Conservation (phyloP, 2,113 vertebrate genomes). For the Clinocottus analis region DNA sequence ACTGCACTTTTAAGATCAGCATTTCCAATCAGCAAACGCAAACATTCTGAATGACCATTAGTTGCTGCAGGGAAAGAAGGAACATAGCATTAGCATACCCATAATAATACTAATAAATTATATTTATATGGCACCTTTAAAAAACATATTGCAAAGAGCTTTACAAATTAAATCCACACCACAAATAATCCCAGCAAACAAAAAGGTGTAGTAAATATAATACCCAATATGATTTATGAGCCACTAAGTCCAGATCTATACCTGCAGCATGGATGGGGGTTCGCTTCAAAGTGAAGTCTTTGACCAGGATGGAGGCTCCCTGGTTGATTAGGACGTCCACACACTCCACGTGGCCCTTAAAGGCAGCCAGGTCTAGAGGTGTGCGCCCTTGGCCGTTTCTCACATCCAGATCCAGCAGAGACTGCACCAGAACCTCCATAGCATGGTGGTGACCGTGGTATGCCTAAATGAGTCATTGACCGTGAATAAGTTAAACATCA, state of each 20-base stretch:
- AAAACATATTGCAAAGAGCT: neutral
- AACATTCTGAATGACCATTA: slow-evolving; percentile 97
- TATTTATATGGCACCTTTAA: neutral
- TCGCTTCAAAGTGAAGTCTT: slow-evolving; percentile 95
- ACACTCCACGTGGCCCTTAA: slow-evolving; percentile 97
- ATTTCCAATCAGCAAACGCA: slow-evolving; percentile 95
- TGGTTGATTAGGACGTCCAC: slow-evolving; percentile 98
- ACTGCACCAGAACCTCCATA: slow-evolving; percentile 96
- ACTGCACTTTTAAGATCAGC: slow-evolving; percentile 94
- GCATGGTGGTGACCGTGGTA: slow-evolving; percentile 98
- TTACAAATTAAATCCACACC: neutral
- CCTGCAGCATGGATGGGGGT: slow-evolving; percentile 98
- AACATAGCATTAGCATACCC: neutral
- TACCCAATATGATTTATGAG: neutral
- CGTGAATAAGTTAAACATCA: neutral
- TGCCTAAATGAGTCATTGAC: slow-evolving; percentile 80
- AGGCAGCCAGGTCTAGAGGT: slow-evolving; percentile 94
- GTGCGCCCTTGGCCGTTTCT: slow-evolving; percentile 94
- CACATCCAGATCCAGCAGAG: slow-evolving; percentile 96
- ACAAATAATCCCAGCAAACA: neutral
- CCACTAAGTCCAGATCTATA: slow-evolving; percentile 46
- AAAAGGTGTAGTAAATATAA: neutral
- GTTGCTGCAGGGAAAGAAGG: slow-evolving; percentile 83
- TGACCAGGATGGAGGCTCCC: slow-evolving; percentile 96
- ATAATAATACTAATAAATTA: neutral